Conservation (phyloP, 2,113 vertebrate species). For the Centrocercus urophasianus region DNA sequence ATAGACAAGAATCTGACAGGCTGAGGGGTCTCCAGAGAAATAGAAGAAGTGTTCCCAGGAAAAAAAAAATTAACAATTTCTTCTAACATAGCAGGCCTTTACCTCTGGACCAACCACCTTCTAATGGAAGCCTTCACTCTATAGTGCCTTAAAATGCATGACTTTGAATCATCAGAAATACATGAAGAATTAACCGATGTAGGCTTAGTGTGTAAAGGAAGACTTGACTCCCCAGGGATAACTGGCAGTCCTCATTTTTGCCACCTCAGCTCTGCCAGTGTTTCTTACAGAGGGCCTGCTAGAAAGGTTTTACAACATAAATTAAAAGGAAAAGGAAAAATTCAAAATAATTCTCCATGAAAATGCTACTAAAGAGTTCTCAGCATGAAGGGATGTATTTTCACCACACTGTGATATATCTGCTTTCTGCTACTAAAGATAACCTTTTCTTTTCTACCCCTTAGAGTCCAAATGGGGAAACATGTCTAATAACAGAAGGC, state of each 20-base stretch:
- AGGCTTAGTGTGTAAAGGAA: neutral
- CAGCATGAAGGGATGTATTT: neutral
- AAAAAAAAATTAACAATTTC: neutral
- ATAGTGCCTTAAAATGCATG: neutral
- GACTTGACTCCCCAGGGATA: neutral
- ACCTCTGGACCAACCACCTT: neutral
- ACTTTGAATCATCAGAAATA: neutral
- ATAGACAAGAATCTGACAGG: slow-evolving; percentile 27
- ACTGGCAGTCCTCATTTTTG: neutral
- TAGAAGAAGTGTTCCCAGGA: neutral
- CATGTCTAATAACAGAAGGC: neutral
- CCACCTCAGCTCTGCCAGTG: neutral
- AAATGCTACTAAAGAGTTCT: neutral
- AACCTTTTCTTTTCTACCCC: neutral
- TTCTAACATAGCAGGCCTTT: neutral
- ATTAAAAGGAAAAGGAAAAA: neutral
- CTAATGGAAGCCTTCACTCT: neutral
- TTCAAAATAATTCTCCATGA: neutral
- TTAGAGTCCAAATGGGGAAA: neutral
- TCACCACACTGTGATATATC: neutral
- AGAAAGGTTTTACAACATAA: neutral
- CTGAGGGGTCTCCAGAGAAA: neutral
- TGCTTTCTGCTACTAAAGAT: neutral
- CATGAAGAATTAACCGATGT: neutral
- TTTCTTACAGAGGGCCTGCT: neutral